Base-by-base conservation (phyloP, 1,140 invertebrate genomes). In the Brachionus asplanchnoidis region DNA sequence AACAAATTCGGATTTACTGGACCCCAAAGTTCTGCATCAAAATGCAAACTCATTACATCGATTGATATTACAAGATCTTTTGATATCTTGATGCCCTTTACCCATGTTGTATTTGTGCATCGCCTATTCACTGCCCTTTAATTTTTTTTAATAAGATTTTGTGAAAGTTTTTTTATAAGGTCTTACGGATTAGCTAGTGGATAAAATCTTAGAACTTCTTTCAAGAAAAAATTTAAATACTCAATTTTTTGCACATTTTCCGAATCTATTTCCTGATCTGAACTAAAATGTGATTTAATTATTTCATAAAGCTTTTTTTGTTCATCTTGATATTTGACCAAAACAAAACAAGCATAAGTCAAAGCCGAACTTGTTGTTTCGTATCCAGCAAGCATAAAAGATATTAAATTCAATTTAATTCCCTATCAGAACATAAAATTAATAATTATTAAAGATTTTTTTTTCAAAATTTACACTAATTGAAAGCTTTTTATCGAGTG, bases 311-410 rank as follows among this genome's bases (percentile, higher is more conserved):
- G 85, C 70, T 86, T 87, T 12, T 90, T 87, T 85, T 92, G 91
- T 36, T 90, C 87, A 6, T 91, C 87, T 17, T 86, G 90, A 87
- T 92, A 88, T 12, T 85, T 87, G 11, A 90, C 88, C 84, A 92
- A 87, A 85, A 90, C 87, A 85, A 90, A 90, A 75, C 90, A 87
- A 12, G 89, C 87, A 86, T 89, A 92, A 7, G 88, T 87, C 5
- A 92, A 79, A 0, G 89, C 87, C 5, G 88, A 90, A 65, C 91
- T 89, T 1, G 90, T 91, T 5, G 91, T 92, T 85, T 89, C 89
- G 70, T 88, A 89, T 0, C 89, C 89, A 53, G 88, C 88, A 79
- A 89, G 77, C 12, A 89, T 85, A 78, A 89, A 89, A 12, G 89
- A 78, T 7, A 88, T 77, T 14, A 87, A 86, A 44, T 88, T 87